A percentile compares a stretch with the other conserved stretches of the same genome.
Evolutionary conservation across 1,140 invertebrate species (phyloP).

Genomic region (Protaetia brevitarsis): DNA sequence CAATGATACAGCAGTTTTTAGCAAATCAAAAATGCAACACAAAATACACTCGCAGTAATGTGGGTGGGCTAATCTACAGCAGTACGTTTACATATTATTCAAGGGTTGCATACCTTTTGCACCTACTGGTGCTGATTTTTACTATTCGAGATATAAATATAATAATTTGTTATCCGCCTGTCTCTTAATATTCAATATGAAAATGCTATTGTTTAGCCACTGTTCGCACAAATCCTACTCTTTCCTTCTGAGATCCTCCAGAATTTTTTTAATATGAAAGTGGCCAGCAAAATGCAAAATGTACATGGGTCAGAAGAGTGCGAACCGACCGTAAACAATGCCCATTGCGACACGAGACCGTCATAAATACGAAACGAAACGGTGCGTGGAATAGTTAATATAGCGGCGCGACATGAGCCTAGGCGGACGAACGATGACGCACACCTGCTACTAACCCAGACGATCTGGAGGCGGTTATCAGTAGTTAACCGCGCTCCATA

Average conservation of each 20-base stretch:
- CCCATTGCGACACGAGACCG: constrained; percentile 12
- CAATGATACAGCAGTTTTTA: too few relatives aligned
- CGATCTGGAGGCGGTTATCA: constrained; percentile 10
- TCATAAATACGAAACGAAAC: constrained; percentile 10
- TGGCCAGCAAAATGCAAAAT: constrained; percentile 3
- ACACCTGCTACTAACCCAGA: not conserved
- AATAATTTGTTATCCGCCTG: not conserved
- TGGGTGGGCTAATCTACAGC: too few relatives aligned
- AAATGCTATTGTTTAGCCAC: not conserved
- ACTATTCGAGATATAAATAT: too few relatives aligned
- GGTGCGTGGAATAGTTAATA: constrained; percentile 16
- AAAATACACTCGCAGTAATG: too few relatives aligned
- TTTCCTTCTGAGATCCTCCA: not conserved
- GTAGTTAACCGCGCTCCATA: constrained; percentile 5
- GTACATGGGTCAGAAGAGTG: not conserved
- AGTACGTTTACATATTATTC: too few relatives aligned
- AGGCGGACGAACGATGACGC: not conserved
- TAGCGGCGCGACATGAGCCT: constrained; percentile 1
- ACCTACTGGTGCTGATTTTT: too few relatives aligned
- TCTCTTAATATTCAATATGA: not conserved
- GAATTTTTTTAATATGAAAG: not conserved
- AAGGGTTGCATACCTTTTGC: too few relatives aligned
- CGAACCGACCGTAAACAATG: not conserved
- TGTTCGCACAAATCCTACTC: not conserved
- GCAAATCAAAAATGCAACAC: too few relatives aligned